Percentiles rank a stretch among this genome's conserved stretches.
Evolutionary conservation across 2,797 vertebrate genomes (phyloP).

Genomic region (Enteromius treurensis): DNA sequence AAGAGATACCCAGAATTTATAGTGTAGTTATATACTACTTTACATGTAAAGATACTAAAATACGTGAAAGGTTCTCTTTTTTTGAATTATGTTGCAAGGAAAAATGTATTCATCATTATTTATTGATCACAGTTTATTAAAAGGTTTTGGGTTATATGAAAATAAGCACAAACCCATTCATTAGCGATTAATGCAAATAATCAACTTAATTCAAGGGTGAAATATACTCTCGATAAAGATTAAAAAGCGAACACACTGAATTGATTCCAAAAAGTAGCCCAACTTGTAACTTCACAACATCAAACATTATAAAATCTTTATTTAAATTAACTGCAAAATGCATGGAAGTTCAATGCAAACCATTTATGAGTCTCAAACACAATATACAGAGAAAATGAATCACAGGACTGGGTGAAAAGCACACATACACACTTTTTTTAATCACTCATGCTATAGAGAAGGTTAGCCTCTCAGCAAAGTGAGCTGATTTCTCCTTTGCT

Average conservation of each 20-base stretch:
- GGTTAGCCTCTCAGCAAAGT: constrained; percentile 77
- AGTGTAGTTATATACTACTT: too few relatives aligned
- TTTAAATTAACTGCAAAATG: background rate
- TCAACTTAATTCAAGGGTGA: constrained; percentile 31
- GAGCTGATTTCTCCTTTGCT: constrained; percentile 88
- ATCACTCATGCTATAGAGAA: background rate
- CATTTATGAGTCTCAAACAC: background rate
- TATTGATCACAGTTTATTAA: background rate
- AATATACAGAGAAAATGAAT: background rate
- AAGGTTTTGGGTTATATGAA: background rate
- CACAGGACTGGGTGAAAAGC: background rate
- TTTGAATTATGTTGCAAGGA: too few relatives aligned
- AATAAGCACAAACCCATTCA: constrained; percentile 12
- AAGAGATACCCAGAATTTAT: too few relatives aligned
- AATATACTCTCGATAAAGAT: constrained; percentile 21
- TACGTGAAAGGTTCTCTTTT: too few relatives aligned
- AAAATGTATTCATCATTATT: too few relatives aligned
- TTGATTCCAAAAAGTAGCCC: background rate
- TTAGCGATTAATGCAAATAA: constrained; percentile 23
- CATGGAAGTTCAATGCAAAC: background rate
- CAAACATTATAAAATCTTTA: background rate
- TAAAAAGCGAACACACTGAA: background rate
- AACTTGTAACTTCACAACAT: background rate
- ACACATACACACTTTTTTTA: background rate
- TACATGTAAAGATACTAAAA: too few relatives aligned